Conservation (phyloP, 2,113 vertebrate species). For the Grammomys surdaster region DNA sequence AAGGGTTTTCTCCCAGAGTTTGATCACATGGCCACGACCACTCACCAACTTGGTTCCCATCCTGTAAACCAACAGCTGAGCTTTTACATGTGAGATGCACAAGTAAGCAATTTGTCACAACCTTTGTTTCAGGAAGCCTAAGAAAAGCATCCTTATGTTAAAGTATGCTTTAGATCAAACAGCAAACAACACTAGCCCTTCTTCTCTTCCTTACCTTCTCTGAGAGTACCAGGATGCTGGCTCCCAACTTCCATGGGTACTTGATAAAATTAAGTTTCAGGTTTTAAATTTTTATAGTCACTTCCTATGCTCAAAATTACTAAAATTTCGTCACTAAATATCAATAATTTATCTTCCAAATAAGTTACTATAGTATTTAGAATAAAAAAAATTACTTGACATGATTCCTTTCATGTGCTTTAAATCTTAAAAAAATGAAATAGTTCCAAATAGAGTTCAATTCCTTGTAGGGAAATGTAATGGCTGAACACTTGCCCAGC, state of each 20-base stretch:
- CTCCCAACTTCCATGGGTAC: background rate
- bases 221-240: background rate
- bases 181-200: background rate
- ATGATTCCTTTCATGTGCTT: background rate
- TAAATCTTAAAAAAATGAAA: background rate
- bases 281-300: background rate
- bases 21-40: background rate
- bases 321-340: conserved; percentile 15
- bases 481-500: background rate
- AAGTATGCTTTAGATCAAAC: background rate
- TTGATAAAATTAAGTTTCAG: background rate
- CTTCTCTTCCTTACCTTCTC: background rate
- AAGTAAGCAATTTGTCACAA: background rate
- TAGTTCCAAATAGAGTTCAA: background rate
- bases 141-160: background rate
- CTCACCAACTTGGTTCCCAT: background rate
- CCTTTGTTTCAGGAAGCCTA: background rate
- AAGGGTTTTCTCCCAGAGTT: background rate
- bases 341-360: background rate
- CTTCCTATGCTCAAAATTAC: conserved; percentile 28
- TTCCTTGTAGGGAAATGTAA: background rate
- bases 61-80: background rate
- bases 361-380: background rate
- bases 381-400: background rate
- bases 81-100: background rate